phyloP scores from a whole-genome alignment of 2,888 invertebrate species.

The Ischnura elegans region DNA sequence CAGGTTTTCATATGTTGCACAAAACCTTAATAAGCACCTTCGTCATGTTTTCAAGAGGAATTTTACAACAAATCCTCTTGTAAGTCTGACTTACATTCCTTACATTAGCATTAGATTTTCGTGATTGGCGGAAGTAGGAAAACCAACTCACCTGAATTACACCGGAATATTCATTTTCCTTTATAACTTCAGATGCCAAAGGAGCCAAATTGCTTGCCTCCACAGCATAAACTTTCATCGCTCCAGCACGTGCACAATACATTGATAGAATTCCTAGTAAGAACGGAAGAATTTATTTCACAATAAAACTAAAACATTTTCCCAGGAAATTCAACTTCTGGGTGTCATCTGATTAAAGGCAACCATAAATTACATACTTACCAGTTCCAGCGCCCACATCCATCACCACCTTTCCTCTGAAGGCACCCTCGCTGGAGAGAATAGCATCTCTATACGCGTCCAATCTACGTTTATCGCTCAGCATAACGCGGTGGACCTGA shows the following conservation, averaged over 20 bases:
- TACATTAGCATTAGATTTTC: too few species aligned
- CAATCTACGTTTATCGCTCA: slow-evolving; percentile 88
- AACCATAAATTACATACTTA: slow-evolving; percentile 71
- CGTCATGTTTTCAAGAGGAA: too few species aligned
- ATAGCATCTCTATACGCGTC: slow-evolving; percentile 91
- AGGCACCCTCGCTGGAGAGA: slow-evolving; percentile 82
- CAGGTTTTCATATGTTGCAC: too few species aligned
- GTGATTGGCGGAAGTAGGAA: too few species aligned
- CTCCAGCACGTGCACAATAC: slow-evolving; percentile 95
- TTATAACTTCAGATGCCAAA: slow-evolving; percentile 83
- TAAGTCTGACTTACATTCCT: too few species aligned
- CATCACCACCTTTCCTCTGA: slow-evolving; percentile 89
- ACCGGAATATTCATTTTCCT: slow-evolving; percentile 85
- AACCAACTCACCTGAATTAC: slow-evolving; percentile 83
- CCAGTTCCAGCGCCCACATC: slow-evolving; percentile 93
- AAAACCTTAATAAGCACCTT: too few species aligned
- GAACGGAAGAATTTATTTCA: slow-evolving; percentile 36
- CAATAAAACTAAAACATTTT: not conserved
- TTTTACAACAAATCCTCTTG: too few species aligned
- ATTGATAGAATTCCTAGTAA: slow-evolving; percentile 89
- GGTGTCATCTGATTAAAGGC: not conserved
- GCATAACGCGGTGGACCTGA: slow-evolving; percentile 90
- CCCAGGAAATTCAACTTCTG: not conserved
- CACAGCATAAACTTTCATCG: slow-evolving; percentile 90
- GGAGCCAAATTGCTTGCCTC: slow-evolving; percentile 88